Percentiles rank a stretch among this genome's conserved stretches.
Evolutionary conservation across 2,797 vertebrate genomes (phyloP).

Genomic region (Falco peregrinus): DNA sequence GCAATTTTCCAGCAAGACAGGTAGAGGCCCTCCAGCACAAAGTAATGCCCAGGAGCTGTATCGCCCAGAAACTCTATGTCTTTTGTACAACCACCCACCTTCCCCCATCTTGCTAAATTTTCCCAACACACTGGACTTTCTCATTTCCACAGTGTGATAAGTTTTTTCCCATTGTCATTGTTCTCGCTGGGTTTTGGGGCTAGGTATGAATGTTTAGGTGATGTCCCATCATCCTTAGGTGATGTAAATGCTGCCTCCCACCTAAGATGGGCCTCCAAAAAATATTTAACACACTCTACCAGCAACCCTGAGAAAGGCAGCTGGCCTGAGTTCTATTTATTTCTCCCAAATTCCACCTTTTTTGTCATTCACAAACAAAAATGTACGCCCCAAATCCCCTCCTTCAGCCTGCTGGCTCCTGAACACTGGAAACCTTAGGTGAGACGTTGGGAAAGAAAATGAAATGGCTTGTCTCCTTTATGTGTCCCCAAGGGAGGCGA

Average conservation of each 20-base stretch:
- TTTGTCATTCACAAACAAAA: constrained; percentile 16
- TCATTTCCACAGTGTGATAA: background rate
- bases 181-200: background rate
- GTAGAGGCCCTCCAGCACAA: rapidly evolving
- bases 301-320: background rate
- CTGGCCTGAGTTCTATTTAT: background rate
- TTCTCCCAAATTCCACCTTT: background rate
- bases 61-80: background rate
- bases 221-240: background rate
- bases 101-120: background rate
- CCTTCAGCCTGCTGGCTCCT: background rate
- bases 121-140: background rate
- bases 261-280: background rate
- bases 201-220: background rate
- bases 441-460: constrained; percentile 26
- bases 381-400: background rate
- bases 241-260: background rate
- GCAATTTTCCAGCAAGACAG: background rate
- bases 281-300: background rate
- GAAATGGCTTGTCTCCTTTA: background rate
- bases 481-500: background rate
- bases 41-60: background rate
- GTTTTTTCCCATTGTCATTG: background rate
- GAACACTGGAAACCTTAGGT: constrained; percentile 61
- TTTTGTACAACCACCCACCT: background rate